Evolutionary conservation across 2,113 vertebrate genomes (phyloP).

Genomic region (Anas platyrhynchos): DNA sequence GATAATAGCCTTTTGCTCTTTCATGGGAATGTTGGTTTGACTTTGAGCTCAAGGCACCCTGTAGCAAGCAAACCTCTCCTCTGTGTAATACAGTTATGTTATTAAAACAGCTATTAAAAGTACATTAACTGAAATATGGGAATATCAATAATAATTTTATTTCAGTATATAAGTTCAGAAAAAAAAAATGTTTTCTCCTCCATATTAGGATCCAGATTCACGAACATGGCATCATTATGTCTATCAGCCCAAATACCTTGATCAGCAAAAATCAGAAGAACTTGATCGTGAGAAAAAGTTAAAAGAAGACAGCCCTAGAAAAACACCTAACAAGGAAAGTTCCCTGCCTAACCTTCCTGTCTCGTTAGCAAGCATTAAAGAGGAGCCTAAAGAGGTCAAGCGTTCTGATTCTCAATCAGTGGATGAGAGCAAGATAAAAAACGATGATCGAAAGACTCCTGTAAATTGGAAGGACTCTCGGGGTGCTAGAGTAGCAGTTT

Average conservation of each 20-base stretch:
- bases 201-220: conserved; percentile 89
- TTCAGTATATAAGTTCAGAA: conserved; percentile 13
- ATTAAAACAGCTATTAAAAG: conserved; percentile 30
- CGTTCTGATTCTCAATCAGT: conserved; percentile 81
- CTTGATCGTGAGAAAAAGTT: conserved; percentile 85
- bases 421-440: conserved; percentile 87
- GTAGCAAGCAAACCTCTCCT: conserved; percentile 12
- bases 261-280: conserved; percentile 89
- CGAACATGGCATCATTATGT: conserved; percentile 91
- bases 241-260: conserved; percentile 92
- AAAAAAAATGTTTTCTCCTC: background rate
- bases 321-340: conserved; percentile 88
- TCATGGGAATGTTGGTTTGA: conserved; percentile 37
- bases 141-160: background rate
- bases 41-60: conserved; percentile 11
- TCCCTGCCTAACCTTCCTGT: conserved; percentile 78
- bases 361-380: conserved; percentile 84
- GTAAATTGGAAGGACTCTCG: conserved; percentile 91
- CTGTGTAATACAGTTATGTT: background rate
- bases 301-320: conserved; percentile 89
- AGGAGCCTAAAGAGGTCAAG: conserved; percentile 87
- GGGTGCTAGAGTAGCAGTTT: conserved; percentile 85
- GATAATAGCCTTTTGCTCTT: conserved; percentile 23
- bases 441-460: conserved; percentile 84
- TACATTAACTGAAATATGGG: background rate